Percentiles rank a stretch among this genome's conserved stretches.
Conservation (phyloP, 2,888 invertebrate species). For the Priocnemis perturbator region DNA sequence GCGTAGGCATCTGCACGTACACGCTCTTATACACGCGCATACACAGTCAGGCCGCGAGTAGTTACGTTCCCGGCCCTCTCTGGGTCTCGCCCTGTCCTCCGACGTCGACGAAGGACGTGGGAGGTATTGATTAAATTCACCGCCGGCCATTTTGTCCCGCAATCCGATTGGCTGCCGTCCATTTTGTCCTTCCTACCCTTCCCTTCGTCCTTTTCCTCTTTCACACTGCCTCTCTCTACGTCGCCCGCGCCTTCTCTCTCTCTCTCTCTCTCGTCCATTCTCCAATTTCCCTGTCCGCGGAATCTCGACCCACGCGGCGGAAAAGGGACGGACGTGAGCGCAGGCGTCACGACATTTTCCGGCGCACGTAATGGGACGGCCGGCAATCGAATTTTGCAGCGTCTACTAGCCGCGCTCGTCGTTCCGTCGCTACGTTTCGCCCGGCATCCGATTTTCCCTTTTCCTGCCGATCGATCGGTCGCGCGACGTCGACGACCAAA, state of each 20-base stretch:
- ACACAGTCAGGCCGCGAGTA: slow-evolving; percentile 59
- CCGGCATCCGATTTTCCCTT: neutral
- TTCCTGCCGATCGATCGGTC: neutral
- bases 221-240: slow-evolving; percentile 23
- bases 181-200: slow-evolving; percentile 69
- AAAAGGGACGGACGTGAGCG: slow-evolving; percentile 44
- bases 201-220: slow-evolving; percentile 38
- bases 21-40: neutral
- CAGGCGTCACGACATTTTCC: slow-evolving; percentile 67
- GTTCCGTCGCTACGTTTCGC: neutral
- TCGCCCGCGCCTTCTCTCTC: slow-evolving; percentile 36
- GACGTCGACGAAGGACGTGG: slow-evolving; percentile 61
- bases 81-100: slow-evolving; percentile 64
- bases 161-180: slow-evolving; percentile 71
- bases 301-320: slow-evolving; percentile 49
- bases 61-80: slow-evolving; percentile 68
- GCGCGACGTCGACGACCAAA: neutral
- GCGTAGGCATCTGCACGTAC: slow-evolving; percentile 69
- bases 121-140: slow-evolving; percentile 74
- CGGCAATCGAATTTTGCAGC: slow-evolving; percentile 43
- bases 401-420: neutral
- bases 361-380: slow-evolving; percentile 43
- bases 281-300: neutral
- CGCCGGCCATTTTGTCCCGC: slow-evolving; percentile 71
- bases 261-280: slow-evolving; percentile 30